Base-by-base conservation (phyloP, 2,888 invertebrate genomes). In the Ichneumoninae sp. region DNA sequence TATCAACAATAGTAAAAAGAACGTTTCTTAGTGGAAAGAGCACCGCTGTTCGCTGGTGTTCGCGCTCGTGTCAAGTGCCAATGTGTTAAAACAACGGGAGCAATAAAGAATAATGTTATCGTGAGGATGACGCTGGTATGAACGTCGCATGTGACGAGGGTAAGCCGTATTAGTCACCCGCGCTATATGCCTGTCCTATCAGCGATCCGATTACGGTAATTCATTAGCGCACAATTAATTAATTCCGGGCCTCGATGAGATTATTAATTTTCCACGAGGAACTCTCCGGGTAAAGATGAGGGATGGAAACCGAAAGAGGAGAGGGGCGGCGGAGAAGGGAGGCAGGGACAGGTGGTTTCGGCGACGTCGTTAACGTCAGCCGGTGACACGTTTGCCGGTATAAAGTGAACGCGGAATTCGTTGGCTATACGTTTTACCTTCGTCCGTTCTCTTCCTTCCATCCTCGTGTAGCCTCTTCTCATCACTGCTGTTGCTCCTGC, bases 351-450 rank as follows among this genome's bases (percentile, higher is more conserved):
- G 47, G 26, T 22, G 33, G 52, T 62, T 66, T 74, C 50, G 80
- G 57, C 69, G 74, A 69, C 62, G 83, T 83, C 83, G 79, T 83
- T 83, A 83, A 79, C 70, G 79, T 83, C 83, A 83, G 79, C 83
- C 70, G 79, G 75, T 79, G 83, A 79, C 79, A 79, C 65, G 74
- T 70, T 83, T 68, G 75, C 79, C 62, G 47, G 22, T 75, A 79
- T 83, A 70, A 79, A 83, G 83, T 47, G 52, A 62, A 72, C 50
- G 72, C 30, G 47, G 44, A 79, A 83, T 69, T 74, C 78, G 69
- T 79, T 74, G 52, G 74, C 75, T 70, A 22, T 40, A 75, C 72
- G 30, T 83, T 79, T 75, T 66, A 50, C 70, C 19, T 54, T 22
- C 47, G 36, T 68, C 62, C 74, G 60, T 10, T 71, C 71, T 71